A percentile compares a stretch with the other conserved stretches of the same genome.
Evolutionary conservation across 2,888 invertebrate genomes (phyloP).

Genomic region (Bugulina stolonifera): DNA sequence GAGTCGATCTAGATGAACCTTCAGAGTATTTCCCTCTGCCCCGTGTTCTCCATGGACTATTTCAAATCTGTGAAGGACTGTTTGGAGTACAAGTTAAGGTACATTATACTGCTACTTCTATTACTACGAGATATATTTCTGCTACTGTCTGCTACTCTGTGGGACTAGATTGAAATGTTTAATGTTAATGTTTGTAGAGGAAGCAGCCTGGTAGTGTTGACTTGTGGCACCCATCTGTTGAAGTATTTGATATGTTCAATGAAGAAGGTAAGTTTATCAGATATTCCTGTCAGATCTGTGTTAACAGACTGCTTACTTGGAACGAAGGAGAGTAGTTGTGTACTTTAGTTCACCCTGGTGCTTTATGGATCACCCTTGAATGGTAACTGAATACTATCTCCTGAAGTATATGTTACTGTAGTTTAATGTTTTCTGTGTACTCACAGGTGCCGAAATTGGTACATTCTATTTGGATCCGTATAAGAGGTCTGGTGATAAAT

Average conservation of each 20-base stretch:
- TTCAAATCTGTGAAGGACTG: conserved; percentile 67
- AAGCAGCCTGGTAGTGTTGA: conserved; percentile 61
- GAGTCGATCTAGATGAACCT: neutral
- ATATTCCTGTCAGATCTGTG: too few relatives aligned
- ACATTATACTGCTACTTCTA: conserved; percentile 29
- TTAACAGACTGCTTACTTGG: too few relatives aligned
- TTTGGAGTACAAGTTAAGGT: conserved; percentile 61
- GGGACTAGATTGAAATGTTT: too few relatives aligned
- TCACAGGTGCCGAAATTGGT: conserved; percentile 59
- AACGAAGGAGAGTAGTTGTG: too few relatives aligned
- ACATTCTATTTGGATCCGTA: conserved; percentile 82
- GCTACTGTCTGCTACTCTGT: too few relatives aligned
- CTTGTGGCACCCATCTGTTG: conserved; percentile 80
- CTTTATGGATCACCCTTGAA: too few relatives aligned
- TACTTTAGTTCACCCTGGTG: too few relatives aligned
- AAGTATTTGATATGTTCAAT: conserved; percentile 74
- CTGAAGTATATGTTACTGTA: too few relatives aligned
- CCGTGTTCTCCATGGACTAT: conserved; percentile 71
- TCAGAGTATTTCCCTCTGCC: conserved; percentile 74
- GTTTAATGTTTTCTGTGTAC: too few relatives aligned
- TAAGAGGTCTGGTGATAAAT: conserved; percentile 61
- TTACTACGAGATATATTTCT: too few relatives aligned
- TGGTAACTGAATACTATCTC: too few relatives aligned
- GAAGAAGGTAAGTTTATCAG: conserved; percentile 55
- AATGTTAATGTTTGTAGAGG: too few relatives aligned